These are phyloP conservation scores for Ips typographus DNA, from an alignment of 1,140 invertebrate species.

Conservation along the genomic window DNA sequence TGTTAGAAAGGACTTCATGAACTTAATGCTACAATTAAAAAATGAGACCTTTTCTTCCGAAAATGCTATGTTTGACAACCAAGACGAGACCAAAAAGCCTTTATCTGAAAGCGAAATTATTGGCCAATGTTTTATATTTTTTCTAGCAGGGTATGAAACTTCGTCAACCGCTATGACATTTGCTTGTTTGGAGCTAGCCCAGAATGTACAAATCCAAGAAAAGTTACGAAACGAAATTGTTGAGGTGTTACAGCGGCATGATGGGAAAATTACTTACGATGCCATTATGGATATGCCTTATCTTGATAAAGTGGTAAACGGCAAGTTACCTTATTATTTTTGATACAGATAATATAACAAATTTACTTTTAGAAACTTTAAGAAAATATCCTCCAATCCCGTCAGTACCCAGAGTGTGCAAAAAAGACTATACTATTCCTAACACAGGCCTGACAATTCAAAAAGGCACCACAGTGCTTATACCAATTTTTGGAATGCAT, in stretches of 20 bases:
- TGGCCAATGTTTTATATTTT: too few relatives aligned
- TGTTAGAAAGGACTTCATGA: too few relatives aligned
- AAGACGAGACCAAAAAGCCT: too few relatives aligned
- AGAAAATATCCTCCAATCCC: conserved; percentile 58
- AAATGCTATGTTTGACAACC: too few relatives aligned
- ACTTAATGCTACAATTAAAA: too few relatives aligned
- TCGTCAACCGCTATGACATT: conserved; percentile 51
- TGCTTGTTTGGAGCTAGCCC: conserved; percentile 50
- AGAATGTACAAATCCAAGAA: conserved; percentile 53
- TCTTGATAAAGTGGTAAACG: conserved; percentile 46
- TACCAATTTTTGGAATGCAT: conserved; percentile 11
- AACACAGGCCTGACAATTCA: conserved; percentile 19
- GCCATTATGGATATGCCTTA: conserved; percentile 58
- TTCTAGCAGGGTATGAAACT: conserved; percentile 53
- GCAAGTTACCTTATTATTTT: conserved; percentile 42
- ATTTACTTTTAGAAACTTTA: conserved; percentile 61
- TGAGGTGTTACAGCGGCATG: conserved; percentile 51
- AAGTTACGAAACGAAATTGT: conserved; percentile 52
- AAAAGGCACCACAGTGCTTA: not conserved
- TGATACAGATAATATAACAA: conserved; percentile 15
- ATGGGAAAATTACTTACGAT: conserved; percentile 58
- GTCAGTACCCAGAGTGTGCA: conserved; percentile 55
- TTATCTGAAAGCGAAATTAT: too few relatives aligned
- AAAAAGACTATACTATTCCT: conserved; percentile 53
- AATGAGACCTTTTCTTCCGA: too few relatives aligned